Evolutionary conservation across 2,797 vertebrate genomes (phyloP).

Genomic region (Crocodylus rhombifer): DNA sequence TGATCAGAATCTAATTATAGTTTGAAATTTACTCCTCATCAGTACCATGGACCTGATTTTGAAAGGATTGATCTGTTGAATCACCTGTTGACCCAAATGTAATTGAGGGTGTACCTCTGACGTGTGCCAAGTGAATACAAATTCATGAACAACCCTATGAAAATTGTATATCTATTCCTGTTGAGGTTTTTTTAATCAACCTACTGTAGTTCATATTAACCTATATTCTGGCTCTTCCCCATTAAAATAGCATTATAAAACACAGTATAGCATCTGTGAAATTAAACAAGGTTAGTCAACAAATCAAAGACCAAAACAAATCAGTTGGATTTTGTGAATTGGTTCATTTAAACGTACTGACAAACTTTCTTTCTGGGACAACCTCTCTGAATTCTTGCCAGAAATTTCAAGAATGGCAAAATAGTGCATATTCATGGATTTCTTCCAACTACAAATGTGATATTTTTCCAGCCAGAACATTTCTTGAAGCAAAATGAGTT

Average conservation of each 20-base stretch:
- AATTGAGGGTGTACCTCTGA: background rate
- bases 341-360: background rate
- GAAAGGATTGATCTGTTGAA: background rate
- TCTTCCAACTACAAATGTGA: background rate
- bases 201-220: background rate
- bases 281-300: background rate
- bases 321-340: background rate
- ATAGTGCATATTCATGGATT: background rate
- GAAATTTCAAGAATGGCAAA: background rate
- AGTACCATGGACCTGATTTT: background rate
- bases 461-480: background rate
- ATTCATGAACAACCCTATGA: background rate
- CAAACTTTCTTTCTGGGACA: background rate
- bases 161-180: background rate
- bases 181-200: background rate
- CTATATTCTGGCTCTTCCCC: rapidly evolving
- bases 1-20: background rate
- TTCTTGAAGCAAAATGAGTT: background rate
- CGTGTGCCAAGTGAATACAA: background rate
- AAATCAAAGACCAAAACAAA: background rate
- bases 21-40: background rate
- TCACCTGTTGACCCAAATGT: background rate
- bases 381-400: background rate
- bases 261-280: background rate
- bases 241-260: background rate